Evolutionary conservation across 2,888 invertebrate species (phyloP).

Genomic region (Drosophila austrosaltans): DNA sequence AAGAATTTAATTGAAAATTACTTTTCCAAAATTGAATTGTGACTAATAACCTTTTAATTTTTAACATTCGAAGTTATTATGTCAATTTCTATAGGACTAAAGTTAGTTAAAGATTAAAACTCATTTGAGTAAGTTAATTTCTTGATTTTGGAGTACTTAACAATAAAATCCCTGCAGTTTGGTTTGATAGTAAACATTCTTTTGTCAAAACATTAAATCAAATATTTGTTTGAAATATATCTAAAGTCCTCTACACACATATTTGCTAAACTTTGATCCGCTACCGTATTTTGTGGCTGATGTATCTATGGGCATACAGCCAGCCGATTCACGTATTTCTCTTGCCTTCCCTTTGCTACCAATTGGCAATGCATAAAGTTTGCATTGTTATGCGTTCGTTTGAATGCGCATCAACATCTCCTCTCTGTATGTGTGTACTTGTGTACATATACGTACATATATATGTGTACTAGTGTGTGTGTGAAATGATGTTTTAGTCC

Average conservation of each 20-base stretch:
- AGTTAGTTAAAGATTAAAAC: no score
- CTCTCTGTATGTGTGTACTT: conserved; percentile 21
- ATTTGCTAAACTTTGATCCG: not conserved
- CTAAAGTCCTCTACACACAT: not conserved
- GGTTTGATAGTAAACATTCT: no score
- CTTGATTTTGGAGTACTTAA: no score
- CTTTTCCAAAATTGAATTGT: no score
- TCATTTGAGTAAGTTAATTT: no score
- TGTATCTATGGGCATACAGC: conserved; percentile 29
- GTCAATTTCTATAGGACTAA: no score
- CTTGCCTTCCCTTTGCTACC: not conserved
- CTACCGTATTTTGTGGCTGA: not conserved
- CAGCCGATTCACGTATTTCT: conserved; percentile 40
- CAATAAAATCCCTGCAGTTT: no score
- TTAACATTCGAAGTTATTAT: no score
- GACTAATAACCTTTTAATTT: no score
- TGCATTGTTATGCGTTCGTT: conserved; percentile 76
- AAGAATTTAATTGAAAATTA: no score
- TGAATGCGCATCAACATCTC: conserved; percentile 60
- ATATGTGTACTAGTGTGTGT: conserved; percentile 8
- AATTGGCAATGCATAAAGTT: conserved; percentile 68
- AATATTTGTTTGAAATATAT: conserved; percentile 5
- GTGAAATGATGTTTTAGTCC: conserved; percentile 49
- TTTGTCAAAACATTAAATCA: not conserved
- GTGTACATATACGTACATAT: no score